These are phyloP conservation scores for Syngnathus typhle DNA, from an alignment of 2,113 vertebrate species.

Conservation along the genomic window DNA sequence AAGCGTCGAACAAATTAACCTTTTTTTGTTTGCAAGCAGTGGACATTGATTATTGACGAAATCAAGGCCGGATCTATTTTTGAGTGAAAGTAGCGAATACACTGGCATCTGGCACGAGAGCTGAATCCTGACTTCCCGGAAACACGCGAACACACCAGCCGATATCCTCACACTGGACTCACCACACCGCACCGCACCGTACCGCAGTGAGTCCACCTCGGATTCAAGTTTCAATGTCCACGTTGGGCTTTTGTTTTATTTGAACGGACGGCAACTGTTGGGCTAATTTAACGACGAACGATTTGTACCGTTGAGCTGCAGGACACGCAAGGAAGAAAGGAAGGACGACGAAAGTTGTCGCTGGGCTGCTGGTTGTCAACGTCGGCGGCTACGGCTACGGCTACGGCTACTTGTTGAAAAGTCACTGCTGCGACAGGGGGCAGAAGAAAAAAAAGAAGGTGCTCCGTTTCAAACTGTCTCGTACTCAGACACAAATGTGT, in stretches of 20 bases:
- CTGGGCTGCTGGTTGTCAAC: constrained; percentile 25
- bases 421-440: neutral
- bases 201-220: constrained; percentile 28
- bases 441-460: constrained; percentile 3
- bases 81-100: neutral
- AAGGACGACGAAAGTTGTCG: constrained; percentile 27
- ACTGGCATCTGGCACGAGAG: neutral
- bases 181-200: too few relatives aligned
- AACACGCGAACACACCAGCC: constrained; percentile 45
- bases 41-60: neutral
- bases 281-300: too few relatives aligned
- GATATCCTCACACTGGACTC: neutral
- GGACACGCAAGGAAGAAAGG: neutral
- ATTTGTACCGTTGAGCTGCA: too few relatives aligned
- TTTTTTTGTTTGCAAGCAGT: neutral
- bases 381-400: neutral
- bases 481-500: neutral
- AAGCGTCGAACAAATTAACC: neutral
- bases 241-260: constrained; percentile 49
- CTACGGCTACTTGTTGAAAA: neutral
- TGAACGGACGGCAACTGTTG: constrained; percentile 1
- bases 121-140: neutral
- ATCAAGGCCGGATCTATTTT: neutral
- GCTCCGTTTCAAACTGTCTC: constrained; percentile 27
- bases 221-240: constrained; percentile 25